A percentile compares a stretch with the other conserved stretches of the same genome.
These are phyloP conservation scores for Prietella phreatophila DNA, from an alignment of 2,113 vertebrate genomes.

Conservation along the genomic window DNA sequence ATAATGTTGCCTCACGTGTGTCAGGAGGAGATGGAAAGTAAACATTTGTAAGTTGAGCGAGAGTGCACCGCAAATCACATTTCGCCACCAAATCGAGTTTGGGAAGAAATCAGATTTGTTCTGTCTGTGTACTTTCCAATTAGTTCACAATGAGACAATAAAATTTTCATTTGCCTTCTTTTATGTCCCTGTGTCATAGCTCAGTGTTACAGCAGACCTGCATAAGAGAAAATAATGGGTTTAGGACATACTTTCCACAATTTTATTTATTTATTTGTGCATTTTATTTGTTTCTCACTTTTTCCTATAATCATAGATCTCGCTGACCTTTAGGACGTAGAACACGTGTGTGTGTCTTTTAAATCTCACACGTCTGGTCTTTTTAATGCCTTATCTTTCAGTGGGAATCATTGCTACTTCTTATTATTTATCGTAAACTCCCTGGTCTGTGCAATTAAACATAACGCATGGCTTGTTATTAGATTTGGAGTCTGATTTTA, in stretches of 20 bases:
- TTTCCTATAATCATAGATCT: background rate
- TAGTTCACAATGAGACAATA: constrained; percentile 54
- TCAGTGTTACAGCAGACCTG: background rate
- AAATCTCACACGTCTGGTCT: background rate
- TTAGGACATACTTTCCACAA: constrained; percentile 11
- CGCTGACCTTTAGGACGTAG: background rate
- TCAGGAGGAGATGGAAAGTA: constrained; percentile 44
- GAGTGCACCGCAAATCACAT: constrained; percentile 58
- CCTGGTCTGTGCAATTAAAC: constrained; percentile 39
- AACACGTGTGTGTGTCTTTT: background rate
- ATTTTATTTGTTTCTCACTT: background rate
- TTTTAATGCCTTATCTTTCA: constrained; percentile 13
- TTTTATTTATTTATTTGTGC: background rate
- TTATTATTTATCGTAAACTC: constrained; percentile 51
- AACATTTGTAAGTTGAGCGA: constrained; percentile 55
- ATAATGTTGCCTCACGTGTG: constrained; percentile 36
- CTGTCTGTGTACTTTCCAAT: constrained; percentile 55
- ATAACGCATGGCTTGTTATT: constrained; percentile 56
- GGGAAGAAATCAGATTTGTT: constrained; percentile 56
- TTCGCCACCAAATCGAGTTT: constrained; percentile 57
- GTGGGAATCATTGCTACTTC: constrained; percentile 25
- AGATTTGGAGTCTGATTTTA: constrained; percentile 56
- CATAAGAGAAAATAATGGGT: background rate
- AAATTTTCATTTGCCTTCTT: constrained; percentile 46
- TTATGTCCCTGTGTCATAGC: constrained; percentile 10